Evolutionary conservation across 2,113 vertebrate species (phyloP), one percentile per base, ranked within the genome.

Genomic region (Mobula birostris): DNA sequence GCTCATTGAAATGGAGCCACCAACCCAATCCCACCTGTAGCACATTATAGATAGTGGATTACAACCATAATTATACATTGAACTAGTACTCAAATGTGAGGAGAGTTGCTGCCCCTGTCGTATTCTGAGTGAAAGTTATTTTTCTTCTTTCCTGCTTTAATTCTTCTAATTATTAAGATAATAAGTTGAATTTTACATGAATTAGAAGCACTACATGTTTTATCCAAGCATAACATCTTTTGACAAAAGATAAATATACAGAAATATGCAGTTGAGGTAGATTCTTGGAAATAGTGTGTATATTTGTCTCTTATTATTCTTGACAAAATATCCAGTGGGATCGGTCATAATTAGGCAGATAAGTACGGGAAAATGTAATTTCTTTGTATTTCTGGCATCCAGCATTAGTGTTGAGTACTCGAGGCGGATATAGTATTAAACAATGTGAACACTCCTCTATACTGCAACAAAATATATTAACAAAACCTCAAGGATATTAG

Each of bases 291-390:
- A 66, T 90, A 17, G 29, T 90, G 29, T 17, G 7, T 32, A 90
- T 11, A 88, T 63, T 88, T 63, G 48, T 36, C 24, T 66, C 66
- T 88, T 68, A 19, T 68, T 88, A 3, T 32, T 88, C 36, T 88
- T 29, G 63, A 68, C 85, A 90, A 66, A 90, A 32, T 90, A 66
- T 90, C 85, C 85, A 66, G 61, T 90, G 85, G 61, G 85, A 66
- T 88, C 6, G 8, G 58, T 66, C 11, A 66, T 32, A 32, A 61
- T 12, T 14, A 90, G 56, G 66, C 61, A 27, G 66, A 14, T 66
- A 88, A 63, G 61, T 66, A 66, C 85, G 68, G 29, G 29, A 29
- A 63, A 90, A 90, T 90, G 29, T 66, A 90, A n/a, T 5, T 90
- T 32, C 63, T 90, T 66, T 61, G 14, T 8, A 32, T n/a, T 88